phyloP scores from a whole-genome alignment of 2,888 invertebrate species.

The Ditula angustiorana region DNA sequence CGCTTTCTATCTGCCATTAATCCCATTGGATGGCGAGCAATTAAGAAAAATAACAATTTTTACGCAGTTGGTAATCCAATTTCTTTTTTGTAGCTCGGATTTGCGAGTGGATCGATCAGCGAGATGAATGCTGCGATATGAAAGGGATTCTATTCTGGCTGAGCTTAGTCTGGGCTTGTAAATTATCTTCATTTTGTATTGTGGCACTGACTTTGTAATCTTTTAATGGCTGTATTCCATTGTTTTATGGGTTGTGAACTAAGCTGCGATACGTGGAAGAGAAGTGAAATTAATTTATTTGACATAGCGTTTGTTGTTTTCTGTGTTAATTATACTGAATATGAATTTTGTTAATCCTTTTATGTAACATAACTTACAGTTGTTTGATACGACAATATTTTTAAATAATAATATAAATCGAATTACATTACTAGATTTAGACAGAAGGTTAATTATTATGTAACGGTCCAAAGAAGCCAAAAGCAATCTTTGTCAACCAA shows the following conservation, averaged over 20 bases:
- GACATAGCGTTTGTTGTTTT: background rate
- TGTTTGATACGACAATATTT: too few relatives aligned
- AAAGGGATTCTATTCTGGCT: conserved; percentile 47
- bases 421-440: too few relatives aligned
- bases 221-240: conserved; percentile 21
- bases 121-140: conserved; percentile 55
- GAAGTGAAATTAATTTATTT: background rate
- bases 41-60: conserved; percentile 70
- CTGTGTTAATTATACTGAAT: background rate
- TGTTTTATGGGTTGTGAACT: conserved; percentile 19
- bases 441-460: too few relatives aligned
- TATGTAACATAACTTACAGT: too few relatives aligned
- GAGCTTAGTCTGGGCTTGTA: conserved; percentile 15
- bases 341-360: too few relatives aligned
- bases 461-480: too few relatives aligned
- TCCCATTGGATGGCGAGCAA: conserved; percentile 59
- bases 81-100: conserved; percentile 51
- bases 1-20: conserved; percentile 66
- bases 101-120: conserved; percentile 55
- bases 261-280: conserved; percentile 1
- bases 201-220: conserved; percentile 28
- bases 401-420: too few relatives aligned
- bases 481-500: too few relatives aligned
- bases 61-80: conserved; percentile 30
- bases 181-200: conserved; percentile 36